phyloP scores from a whole-genome alignment of 1,140 invertebrate species.

The Akabosia matsudoensis region DNA sequence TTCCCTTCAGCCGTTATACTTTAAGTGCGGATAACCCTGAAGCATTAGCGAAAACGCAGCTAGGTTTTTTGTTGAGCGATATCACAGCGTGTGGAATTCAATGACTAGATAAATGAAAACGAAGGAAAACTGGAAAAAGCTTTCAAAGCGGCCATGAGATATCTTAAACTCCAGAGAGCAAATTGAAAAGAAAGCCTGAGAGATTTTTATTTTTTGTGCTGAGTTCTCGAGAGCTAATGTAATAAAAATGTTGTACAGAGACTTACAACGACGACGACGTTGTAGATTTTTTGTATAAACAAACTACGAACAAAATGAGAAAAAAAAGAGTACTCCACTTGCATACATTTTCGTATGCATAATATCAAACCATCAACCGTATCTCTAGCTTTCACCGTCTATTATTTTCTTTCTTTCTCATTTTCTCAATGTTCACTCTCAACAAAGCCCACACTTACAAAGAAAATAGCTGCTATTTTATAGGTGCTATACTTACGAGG shows the following conservation, averaged over 20 bases:
- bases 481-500: no score
- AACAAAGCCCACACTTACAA: not conserved
- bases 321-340: no score
- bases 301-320: no score
- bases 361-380: no score
- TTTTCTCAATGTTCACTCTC: no score
- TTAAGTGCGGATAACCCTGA: no score
- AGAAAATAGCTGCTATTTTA: not conserved
- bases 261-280: not conserved
- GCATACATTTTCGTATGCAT: no score
- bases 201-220: not conserved
- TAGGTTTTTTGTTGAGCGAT: not conserved
- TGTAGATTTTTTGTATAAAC: not conserved
- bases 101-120: not conserved
- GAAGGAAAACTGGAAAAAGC: not conserved
- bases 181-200: not conserved
- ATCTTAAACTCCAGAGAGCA: slow-evolving; percentile 7
- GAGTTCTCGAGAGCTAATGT: not conserved
- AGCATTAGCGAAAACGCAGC: no score
- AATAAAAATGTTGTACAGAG: not conserved
- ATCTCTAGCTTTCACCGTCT: no score
- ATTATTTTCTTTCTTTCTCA: not conserved
- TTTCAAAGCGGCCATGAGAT: not conserved
- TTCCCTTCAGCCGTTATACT: no score
- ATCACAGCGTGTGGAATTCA: no score